Conservation (phyloP, 2,797 vertebrate genomes). For the Sparidentex hasta region DNA sequence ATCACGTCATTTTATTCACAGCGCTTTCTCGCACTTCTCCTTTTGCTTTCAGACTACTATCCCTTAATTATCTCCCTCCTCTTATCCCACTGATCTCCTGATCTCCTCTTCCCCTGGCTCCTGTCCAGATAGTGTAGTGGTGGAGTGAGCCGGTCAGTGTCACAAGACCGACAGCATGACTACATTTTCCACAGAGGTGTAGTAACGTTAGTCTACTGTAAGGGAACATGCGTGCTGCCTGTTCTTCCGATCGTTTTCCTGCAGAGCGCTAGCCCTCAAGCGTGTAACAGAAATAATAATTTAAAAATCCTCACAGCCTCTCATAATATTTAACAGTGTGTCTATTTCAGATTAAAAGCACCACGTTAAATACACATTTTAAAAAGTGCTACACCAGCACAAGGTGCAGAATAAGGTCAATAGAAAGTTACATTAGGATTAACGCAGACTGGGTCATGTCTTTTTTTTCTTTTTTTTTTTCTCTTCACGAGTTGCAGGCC, state of each 20-base stretch:
- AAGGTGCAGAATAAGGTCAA: neutral
- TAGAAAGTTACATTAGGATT: slow-evolving; percentile 6
- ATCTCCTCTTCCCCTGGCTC: slow-evolving; percentile 72
- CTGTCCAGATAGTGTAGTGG: slow-evolving; percentile 67
- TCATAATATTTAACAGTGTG: neutral
- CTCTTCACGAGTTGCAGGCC: slow-evolving; percentile 61
- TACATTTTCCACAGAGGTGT: slow-evolving; percentile 84
- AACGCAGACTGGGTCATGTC: slow-evolving; percentile 65
- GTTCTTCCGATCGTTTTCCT: neutral
- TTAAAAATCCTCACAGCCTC: neutral
- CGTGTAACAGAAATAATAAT: neutral
- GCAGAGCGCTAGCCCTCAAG: slow-evolving; percentile 8
- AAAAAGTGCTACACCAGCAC: neutral
- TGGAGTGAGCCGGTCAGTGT: slow-evolving; percentile 79
- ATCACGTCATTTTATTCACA: neutral
- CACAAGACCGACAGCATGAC: slow-evolving; percentile 85
- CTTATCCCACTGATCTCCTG: slow-evolving; percentile 61
- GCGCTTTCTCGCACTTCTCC: too few relatives aligned
- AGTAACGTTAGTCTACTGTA: neutral
- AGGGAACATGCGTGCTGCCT: neutral
- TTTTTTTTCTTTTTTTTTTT: slow-evolving; percentile 58
- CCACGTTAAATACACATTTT: neutral
- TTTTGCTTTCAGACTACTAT: slow-evolving; percentile 8
- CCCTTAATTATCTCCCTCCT: slow-evolving; percentile 49
- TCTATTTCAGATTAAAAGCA: neutral